Percentiles rank a stretch among this genome's conserved stretches.
phyloP scores from a whole-genome alignment of 2,797 vertebrate species.

The Aphelocoma californica region DNA sequence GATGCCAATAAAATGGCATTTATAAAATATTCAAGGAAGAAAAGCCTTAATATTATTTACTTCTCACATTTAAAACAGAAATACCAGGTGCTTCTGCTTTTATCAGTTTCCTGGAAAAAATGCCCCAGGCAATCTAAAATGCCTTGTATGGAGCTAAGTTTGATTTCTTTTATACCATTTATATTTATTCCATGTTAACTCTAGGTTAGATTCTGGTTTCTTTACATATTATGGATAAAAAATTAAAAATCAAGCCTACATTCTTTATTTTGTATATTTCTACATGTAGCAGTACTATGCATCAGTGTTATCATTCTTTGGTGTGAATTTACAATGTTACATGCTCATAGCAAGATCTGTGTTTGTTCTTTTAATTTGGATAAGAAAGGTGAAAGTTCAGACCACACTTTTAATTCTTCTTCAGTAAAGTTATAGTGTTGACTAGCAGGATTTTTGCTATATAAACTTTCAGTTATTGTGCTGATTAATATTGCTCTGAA shows the following conservation, averaged over 20 bases:
- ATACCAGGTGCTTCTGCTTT: not conserved
- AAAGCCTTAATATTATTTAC: not conserved
- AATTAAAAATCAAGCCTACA: not conserved
- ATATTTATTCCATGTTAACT: not conserved
- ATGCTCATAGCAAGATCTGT: not conserved
- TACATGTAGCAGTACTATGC: not conserved
- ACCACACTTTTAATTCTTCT: not conserved
- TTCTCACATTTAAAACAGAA: not conserved
- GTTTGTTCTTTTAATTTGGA: not conserved
- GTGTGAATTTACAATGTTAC: not conserved
- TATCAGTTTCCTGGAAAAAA: not conserved
- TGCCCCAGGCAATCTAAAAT: not conserved
- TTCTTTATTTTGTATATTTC: not conserved
- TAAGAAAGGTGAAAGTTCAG: not conserved
- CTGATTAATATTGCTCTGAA: not conserved
- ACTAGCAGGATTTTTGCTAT: not conserved
- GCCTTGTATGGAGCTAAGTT: not conserved
- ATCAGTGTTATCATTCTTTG: not conserved
- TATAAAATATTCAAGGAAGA: not conserved
- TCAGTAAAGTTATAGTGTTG: not conserved
- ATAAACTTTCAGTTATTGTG: not conserved
- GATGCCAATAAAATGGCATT: not conserved
- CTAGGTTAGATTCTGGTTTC: not conserved
- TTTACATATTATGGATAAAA: not conserved
- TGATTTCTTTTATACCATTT: not conserved